Evolutionary conservation across 1,140 invertebrate species (phyloP), one percentile per base, ranked within the genome.

Genomic region (Phymorhynchus buccinoides): DNA sequence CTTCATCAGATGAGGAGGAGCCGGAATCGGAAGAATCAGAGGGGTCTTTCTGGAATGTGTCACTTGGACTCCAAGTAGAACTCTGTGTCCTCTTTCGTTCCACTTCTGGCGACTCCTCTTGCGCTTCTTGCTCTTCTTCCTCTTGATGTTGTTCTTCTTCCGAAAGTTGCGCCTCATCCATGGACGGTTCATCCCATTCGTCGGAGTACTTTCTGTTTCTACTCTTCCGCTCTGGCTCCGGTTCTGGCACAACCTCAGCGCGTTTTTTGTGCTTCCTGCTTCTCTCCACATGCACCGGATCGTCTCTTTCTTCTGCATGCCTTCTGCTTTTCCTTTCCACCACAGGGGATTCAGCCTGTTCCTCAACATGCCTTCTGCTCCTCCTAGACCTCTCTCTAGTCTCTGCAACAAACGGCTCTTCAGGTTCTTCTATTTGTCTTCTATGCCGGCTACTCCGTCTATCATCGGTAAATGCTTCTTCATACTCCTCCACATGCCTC

Each of bases 21-120:
- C 27, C 81, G 6, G 81, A 62, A 30, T 48, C 27, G 7, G 81
- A 62, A 0, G 81, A 71, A 27, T 83, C 81, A 71, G 81, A 83
- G 27, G 81, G 81, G 41, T 83, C 81, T 44, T 71, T 83, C 62
- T 66, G 62, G 66, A 71, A 71, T 22, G 81, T 83, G n/a, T 83
- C 81, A 73, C 66, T 83, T 1, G 81, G 81, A 41, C 81, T 83
- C 81, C 81, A 83, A 16, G 62, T 83, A 1, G 41, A 14, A 41
- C 37, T 41, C n/a, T 68, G 81, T 32, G 18, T 79, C n/a, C 77
- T 79, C 37, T 75, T 37, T 7, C 35, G 39, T 75, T 75, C 73
- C 14, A 73, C 7, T 14, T 41, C 35, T 18, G 77, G 77, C 6
- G 42, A 79, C 52, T 79, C 77, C 27, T 75, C 71, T 12, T n/a